A percentile compares a stretch with the other conserved stretches of the same genome.
Evolutionary conservation across 2,888 invertebrate genomes (phyloP).

Genomic region (Mimumesa dahlbomi): DNA sequence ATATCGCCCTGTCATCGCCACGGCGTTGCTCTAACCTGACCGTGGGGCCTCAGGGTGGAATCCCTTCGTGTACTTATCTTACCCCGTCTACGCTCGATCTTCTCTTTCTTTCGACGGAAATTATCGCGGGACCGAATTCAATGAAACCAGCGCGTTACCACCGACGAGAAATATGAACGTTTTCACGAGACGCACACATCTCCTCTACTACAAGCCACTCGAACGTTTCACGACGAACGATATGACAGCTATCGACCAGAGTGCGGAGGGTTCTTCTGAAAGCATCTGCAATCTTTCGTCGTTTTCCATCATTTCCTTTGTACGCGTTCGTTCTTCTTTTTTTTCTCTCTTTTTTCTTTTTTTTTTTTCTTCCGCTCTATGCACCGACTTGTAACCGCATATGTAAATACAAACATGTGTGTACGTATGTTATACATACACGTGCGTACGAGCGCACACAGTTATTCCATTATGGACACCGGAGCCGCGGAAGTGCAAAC

Average conservation of each 20-base stretch:
- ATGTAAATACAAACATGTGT: background rate
- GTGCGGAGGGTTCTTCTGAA: slow-evolving; percentile 15
- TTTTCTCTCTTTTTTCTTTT: background rate
- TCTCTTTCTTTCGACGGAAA: slow-evolving; percentile 53
- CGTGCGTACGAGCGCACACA: background rate
- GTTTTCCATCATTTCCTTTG: background rate
- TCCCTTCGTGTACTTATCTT: slow-evolving; percentile 66
- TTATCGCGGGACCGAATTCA: slow-evolving; percentile 55
- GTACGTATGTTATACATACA: no score
- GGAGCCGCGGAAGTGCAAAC: background rate
- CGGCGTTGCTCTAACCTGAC: slow-evolving; percentile 59
- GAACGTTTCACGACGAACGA: slow-evolving; percentile 30
- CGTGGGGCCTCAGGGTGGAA: slow-evolving; percentile 47
- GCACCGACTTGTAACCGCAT: background rate
- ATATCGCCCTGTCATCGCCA: slow-evolving; percentile 76
- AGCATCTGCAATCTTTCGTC: slow-evolving; percentile 17
- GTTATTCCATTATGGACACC: background rate
- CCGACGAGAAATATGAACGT: slow-evolving; percentile 56
- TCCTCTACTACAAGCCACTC: slow-evolving; percentile 35
- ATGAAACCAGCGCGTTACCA: slow-evolving; percentile 61
- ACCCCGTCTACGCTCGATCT: slow-evolving; percentile 51
- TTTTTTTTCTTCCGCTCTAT: background rate
- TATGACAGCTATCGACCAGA: slow-evolving; percentile 56
- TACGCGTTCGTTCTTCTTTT: no score
- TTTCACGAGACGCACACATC: slow-evolving; percentile 42